phyloP scores from a whole-genome alignment of 2,888 invertebrate species.

The Odontocerum albicorne region DNA sequence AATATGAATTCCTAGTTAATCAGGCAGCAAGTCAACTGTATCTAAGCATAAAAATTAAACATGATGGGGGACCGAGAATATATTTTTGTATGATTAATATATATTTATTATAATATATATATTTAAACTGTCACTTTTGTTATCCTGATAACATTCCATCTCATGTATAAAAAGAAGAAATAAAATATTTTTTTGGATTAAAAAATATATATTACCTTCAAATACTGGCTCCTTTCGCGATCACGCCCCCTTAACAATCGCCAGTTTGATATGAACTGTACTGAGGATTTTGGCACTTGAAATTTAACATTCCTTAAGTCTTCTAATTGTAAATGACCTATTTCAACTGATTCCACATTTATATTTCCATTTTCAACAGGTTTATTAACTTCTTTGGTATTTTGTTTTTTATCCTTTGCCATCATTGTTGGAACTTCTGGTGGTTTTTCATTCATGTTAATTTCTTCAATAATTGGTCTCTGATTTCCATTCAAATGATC shows the following conservation, averaged over 20 bases:
- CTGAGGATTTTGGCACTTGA: constrained; percentile 59
- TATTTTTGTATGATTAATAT: too few relatives aligned
- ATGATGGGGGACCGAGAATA: too few relatives aligned
- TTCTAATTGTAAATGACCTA: constrained; percentile 29
- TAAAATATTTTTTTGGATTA: too few relatives aligned
- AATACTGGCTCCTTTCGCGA: constrained; percentile 59
- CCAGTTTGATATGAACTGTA: constrained; percentile 69
- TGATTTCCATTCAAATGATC: background rate
- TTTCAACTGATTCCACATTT: constrained; percentile 21
- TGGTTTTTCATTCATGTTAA: background rate
- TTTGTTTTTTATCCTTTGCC: background rate
- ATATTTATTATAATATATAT: too few relatives aligned
- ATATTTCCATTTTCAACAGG: background rate
- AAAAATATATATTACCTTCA: constrained; percentile 55
- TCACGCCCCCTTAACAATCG: constrained; percentile 54
- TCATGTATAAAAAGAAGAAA: too few relatives aligned
- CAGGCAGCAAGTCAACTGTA: too few relatives aligned
- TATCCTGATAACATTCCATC: too few relatives aligned
- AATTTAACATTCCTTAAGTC: constrained; percentile 11
- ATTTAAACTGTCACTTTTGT: too few relatives aligned
- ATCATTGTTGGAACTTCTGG: background rate
- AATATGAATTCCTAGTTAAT: too few relatives aligned
- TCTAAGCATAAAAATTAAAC: too few relatives aligned
- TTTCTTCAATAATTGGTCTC: background rate
- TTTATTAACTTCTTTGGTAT: constrained; percentile 1